Base-by-base conservation (phyloP, 1,140 invertebrate genomes). In the Wiebesia pumilae region DNA sequence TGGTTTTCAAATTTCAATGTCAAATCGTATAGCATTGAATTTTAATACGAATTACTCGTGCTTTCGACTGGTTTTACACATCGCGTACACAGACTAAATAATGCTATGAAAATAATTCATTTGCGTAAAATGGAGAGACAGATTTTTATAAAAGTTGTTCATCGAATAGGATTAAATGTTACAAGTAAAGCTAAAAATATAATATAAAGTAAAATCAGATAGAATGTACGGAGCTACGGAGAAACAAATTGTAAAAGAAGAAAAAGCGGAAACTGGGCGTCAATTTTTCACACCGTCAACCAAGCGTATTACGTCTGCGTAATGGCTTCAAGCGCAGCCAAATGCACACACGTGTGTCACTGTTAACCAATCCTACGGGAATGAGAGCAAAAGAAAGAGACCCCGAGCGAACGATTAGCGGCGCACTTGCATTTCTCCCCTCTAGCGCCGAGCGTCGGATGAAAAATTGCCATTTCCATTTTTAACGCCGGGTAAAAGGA, bases 391-490 rank as follows among this genome's bases (percentile, higher is more conserved):
- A 27, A 62, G 27, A 62, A 0, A 2, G 24, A 27, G 3, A 62
- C 2, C 24, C 14, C 3, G 24, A 27, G 24, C 21, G 14, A 62
- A 62, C 24, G 24, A 62, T 62, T 62, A 62, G 58, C 3, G 58
- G 2, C 21, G 3, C 27, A 3, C 51, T 6, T 16, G 10, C 51
- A 54, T 19, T 54, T 54, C 51, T 21, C 51, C 16, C 10, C 7
- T 67, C 65, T 27, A 30, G 14, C 24, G 43, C 12, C 43, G 43
- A 47, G 43, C 65, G 0, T 78, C 27, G 75, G 43, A 54, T 78
- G 75, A 78, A 78, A 78, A 78, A 78, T 54, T 78, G 75, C 47
- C 47, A 33, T 54, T 51, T 27, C 19, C 40, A 40, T 77, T 77
- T 47, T 30, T 30, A 47, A 38, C 71, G 3, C 35, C 3, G 4